These are phyloP conservation scores for Kudoa iwatai DNA, from an alignment of 30 jellyfish, hydroid and myxozoan species.

Conservation along the genomic window DNA sequence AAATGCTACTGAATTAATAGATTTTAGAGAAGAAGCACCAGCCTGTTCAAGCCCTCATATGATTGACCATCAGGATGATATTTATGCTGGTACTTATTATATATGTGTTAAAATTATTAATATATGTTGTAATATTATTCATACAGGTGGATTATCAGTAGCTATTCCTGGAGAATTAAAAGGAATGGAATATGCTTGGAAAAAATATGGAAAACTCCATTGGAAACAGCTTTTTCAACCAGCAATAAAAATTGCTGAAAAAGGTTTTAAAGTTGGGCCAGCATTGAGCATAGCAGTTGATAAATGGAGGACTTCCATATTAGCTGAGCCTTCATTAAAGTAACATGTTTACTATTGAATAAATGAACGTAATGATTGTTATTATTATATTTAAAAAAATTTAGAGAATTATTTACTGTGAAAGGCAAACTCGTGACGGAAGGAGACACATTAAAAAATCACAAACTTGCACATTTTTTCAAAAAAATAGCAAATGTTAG, in stretches of 20 bases:
- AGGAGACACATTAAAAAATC: slow-evolving; percentile 14
- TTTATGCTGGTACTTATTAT: no score
- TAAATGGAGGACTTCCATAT: slow-evolving; percentile 22
- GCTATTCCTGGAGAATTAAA: slow-evolving; percentile 79
- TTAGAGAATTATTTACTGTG: slow-evolving; percentile 16
- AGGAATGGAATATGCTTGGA: slow-evolving; percentile 54
- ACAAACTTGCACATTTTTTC: slow-evolving; percentile 20
- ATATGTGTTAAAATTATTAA: no score
- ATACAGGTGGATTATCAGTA: slow-evolving; percentile 61
- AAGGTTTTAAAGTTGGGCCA: slow-evolving; percentile 26
- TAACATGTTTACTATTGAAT: slow-evolving; percentile 1
- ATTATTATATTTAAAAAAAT: neutral
- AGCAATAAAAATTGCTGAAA: slow-evolving; percentile 20
- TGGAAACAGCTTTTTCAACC: slow-evolving; percentile 56
- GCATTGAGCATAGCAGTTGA: slow-evolving; percentile 31
- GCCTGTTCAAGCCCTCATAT: slow-evolving; percentile 5
- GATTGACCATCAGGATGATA: no score
- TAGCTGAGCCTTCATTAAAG: slow-evolving; percentile 37
- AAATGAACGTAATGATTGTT: neutral
- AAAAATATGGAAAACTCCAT: slow-evolving; percentile 28
- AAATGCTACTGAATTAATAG: slow-evolving; percentile 25
- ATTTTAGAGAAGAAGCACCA: slow-evolving; percentile 68
- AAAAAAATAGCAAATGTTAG: slow-evolving; percentile 19
- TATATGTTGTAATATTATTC: no score
- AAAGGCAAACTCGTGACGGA: slow-evolving; percentile 12